These are phyloP conservation scores for Kuschelorhynchus macadamiae DNA, from an alignment of 2,888 invertebrate genomes.

Conservation along the genomic window DNA sequence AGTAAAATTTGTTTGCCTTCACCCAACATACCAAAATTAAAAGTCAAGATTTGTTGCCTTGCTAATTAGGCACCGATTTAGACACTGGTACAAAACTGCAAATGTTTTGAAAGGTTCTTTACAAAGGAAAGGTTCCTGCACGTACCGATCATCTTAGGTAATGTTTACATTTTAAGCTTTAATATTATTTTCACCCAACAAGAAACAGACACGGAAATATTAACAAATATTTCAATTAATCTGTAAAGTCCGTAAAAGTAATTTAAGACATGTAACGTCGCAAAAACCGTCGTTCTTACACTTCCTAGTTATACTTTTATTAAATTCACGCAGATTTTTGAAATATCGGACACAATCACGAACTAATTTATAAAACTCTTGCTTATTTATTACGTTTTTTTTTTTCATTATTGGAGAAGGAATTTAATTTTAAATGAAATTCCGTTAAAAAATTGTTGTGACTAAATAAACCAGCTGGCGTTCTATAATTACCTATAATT, in stretches of 20 bases:
- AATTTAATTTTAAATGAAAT: too few relatives aligned
- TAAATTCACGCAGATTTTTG: slow-evolving; percentile 25
- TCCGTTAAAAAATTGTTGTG: slow-evolving; percentile 23
- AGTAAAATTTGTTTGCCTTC: too few relatives aligned
- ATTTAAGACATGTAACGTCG: slow-evolving; percentile 26
- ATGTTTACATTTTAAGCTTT: too few relatives aligned
- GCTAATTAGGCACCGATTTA: too few relatives aligned
- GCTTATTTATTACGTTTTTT: slow-evolving; percentile 7
- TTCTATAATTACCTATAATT: slow-evolving; percentile 47
- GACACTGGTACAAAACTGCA: too few relatives aligned
- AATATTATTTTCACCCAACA: neutral
- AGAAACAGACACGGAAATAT: slow-evolving; percentile 13
- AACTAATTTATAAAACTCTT: slow-evolving; percentile 8
- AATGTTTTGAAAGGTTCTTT: too few relatives aligned
- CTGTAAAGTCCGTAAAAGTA: slow-evolving; percentile 21
- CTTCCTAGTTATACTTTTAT: slow-evolving; percentile 6
- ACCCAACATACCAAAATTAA: too few relatives aligned
- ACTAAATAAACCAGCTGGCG: slow-evolving; percentile 36
- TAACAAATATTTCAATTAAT: slow-evolving; percentile 11
- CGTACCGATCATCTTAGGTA: too few relatives aligned
- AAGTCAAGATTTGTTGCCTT: too few relatives aligned
- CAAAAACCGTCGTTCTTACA: slow-evolving; percentile 28
- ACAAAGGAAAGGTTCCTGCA: too few relatives aligned
- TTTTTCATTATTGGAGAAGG: too few relatives aligned
- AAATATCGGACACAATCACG: slow-evolving; percentile 22